Evolutionary conservation across 2,888 invertebrate genomes (phyloP).

Genomic region (Eupeodes latifasciatus): DNA sequence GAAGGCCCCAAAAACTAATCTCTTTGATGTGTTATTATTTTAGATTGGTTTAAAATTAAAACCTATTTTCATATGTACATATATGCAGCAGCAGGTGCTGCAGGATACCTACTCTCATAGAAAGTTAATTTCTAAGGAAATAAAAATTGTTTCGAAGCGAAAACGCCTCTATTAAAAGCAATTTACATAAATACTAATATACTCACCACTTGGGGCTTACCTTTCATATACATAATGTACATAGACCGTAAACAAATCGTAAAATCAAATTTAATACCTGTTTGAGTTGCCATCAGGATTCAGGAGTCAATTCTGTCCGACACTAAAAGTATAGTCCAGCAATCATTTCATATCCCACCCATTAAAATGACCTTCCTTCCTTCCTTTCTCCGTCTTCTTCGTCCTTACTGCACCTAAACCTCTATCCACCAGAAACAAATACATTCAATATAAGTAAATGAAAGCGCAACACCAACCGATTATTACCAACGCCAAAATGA

Average conservation of each 20-base stretch:
- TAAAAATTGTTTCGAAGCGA: slow-evolving; percentile 21
- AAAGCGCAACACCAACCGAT: slow-evolving; percentile 68
- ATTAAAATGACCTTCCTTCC: slow-evolving; percentile 62
- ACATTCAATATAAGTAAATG: slow-evolving; percentile 46
- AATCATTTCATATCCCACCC: slow-evolving; percentile 33
- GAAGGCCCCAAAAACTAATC: no score
- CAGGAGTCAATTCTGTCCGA: slow-evolving; percentile 58
- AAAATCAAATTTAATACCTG: slow-evolving; percentile 75
- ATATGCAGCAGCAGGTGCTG: no score
- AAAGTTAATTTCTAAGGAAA: neutral
- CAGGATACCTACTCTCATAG: no score
- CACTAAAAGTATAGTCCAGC: slow-evolving; percentile 26
- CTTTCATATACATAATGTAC: neutral
- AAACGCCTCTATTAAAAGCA: slow-evolving; percentile 22
- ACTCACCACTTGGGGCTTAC: neutral
- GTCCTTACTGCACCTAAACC: neutral
- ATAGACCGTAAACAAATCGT: slow-evolving; percentile 72
- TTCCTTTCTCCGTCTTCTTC: slow-evolving; percentile 33
- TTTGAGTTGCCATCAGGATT: slow-evolving; percentile 56
- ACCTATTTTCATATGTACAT: no score
- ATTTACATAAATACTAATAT: slow-evolving; percentile 50
- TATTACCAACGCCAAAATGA: slow-evolving; percentile 69
- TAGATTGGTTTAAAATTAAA: no score
- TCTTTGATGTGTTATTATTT: no score
- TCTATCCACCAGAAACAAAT: neutral